Conservation (phyloP, 2,888 invertebrate genomes). For the Alsophila aescularia region DNA sequence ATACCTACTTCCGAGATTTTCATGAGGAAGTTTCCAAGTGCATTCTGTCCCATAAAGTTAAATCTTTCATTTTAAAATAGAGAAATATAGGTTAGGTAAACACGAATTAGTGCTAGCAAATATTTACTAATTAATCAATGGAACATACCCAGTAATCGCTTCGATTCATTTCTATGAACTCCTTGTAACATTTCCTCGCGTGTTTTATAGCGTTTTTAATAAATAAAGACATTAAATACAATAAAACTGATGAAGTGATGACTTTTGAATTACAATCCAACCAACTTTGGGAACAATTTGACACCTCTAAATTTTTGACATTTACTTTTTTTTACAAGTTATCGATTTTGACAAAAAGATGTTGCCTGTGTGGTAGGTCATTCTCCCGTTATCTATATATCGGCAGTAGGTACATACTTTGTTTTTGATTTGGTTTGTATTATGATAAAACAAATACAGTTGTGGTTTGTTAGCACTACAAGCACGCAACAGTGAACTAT, state of each 20-base stretch:
- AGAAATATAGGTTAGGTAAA: constrained; percentile 13
- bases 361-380: constrained; percentile 12
- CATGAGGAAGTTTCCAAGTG: constrained; percentile 22
- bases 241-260: constrained; percentile 25
- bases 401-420: too few species aligned
- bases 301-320: constrained; percentile 3
- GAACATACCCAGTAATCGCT: constrained; percentile 63
- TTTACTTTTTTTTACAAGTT: constrained; percentile 2
- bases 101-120: constrained; percentile 17
- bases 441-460: background rate
- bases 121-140: constrained; percentile 30
- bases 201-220: constrained; percentile 65
- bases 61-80: constrained; percentile 11
- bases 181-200: constrained; percentile 60
- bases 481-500: background rate
- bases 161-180: constrained; percentile 56
- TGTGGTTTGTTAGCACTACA: background rate
- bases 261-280: too few species aligned
- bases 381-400: constrained; percentile 8
- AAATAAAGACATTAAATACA: constrained; percentile 58
- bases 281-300: background rate
- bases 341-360: constrained; percentile 28
- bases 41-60: constrained; percentile 6
- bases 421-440: background rate
- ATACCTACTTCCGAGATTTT: constrained; percentile 24